Evolutionary conservation across 2,797 vertebrate genomes (phyloP).

Genomic region (Coendou prehensilis): DNA sequence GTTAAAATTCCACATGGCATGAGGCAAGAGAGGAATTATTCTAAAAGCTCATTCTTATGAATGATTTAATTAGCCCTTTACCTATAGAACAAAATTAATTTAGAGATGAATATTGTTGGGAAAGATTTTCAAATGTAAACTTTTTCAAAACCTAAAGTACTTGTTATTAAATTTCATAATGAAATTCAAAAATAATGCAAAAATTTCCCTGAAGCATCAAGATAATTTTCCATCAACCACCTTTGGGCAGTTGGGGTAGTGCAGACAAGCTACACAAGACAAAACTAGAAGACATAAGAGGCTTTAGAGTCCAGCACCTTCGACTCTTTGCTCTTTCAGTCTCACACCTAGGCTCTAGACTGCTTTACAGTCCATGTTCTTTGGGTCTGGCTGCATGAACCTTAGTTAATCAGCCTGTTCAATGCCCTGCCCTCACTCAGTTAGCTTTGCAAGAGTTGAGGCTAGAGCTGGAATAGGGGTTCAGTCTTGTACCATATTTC

Average conservation of each 20-base stretch:
- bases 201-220: conserved; percentile 25
- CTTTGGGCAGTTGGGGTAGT: background rate
- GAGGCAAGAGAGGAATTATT: conserved; percentile 84
- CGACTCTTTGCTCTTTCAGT: background rate
- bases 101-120: conserved; percentile 83
- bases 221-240: conserved; percentile 30
- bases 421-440: background rate
- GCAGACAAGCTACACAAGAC: background rate
- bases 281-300: background rate
- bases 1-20: conserved; percentile 85
- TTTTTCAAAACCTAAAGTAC: conserved; percentile 48
- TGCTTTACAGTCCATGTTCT: background rate
- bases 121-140: conserved; percentile 78
- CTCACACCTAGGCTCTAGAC: background rate
- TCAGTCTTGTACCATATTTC: conserved; percentile 22
- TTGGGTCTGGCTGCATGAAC: conserved; percentile 9
- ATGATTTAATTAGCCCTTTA: conserved; percentile 81
- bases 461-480: conserved; percentile 6
- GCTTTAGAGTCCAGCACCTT: background rate
- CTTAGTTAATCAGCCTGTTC: conserved; percentile 48
- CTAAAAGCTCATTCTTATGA: conserved; percentile 82
- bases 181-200: conserved; percentile 64
- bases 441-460: background rate
- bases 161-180: conserved; percentile 67
- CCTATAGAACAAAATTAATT: conserved; percentile 83